A percentile compares a stretch with the other conserved stretches of the same genome.
phyloP scores from a whole-genome alignment of 2,888 invertebrate genomes.

The Cyclophora albipunctata region DNA sequence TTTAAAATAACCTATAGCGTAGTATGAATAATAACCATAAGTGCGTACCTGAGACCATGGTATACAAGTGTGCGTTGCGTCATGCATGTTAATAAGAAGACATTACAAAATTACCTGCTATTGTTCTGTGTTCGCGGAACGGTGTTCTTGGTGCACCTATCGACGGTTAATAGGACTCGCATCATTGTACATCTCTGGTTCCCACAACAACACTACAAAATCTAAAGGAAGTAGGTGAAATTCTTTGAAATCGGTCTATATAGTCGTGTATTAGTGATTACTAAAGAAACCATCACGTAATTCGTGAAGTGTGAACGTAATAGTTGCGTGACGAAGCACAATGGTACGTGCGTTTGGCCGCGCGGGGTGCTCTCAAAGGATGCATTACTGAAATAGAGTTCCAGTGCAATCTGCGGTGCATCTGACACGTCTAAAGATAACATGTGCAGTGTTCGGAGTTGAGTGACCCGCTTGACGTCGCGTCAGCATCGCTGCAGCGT shows the following conservation, averaged over 20 bases:
- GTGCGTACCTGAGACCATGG: constrained; percentile 35
- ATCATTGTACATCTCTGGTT: constrained; percentile 56
- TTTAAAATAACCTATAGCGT: constrained; percentile 40
- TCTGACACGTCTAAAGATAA: constrained; percentile 32
- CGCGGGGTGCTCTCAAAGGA: constrained; percentile 22
- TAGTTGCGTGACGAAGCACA: constrained; percentile 20
- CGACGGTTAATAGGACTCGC: constrained; percentile 51
- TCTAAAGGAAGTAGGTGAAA: constrained; percentile 38
- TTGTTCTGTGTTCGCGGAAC: constrained; percentile 71
- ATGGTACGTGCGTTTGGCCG: constrained; percentile 13
- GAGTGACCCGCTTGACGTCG: constrained; percentile 44
- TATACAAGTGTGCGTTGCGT: constrained; percentile 52
- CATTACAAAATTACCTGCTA: constrained; percentile 71
- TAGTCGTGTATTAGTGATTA: constrained; percentile 18
- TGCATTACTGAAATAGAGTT: constrained; percentile 29
- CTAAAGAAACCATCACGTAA: constrained; percentile 33
- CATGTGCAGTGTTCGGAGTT: constrained; percentile 39
- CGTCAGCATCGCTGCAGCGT: constrained; percentile 36
- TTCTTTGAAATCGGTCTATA: constrained; percentile 33
- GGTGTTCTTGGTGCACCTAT: constrained; percentile 46
- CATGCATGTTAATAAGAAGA: constrained; percentile 67
- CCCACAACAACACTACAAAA: constrained; percentile 42
- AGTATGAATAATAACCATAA: constrained; percentile 50
- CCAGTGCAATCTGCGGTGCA: constrained; percentile 35
- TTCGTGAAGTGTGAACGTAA: constrained; percentile 21